Percentiles rank a stretch among this genome's conserved stretches.
phyloP scores from a whole-genome alignment of 2,797 vertebrate genomes.

The Manis javanica region DNA sequence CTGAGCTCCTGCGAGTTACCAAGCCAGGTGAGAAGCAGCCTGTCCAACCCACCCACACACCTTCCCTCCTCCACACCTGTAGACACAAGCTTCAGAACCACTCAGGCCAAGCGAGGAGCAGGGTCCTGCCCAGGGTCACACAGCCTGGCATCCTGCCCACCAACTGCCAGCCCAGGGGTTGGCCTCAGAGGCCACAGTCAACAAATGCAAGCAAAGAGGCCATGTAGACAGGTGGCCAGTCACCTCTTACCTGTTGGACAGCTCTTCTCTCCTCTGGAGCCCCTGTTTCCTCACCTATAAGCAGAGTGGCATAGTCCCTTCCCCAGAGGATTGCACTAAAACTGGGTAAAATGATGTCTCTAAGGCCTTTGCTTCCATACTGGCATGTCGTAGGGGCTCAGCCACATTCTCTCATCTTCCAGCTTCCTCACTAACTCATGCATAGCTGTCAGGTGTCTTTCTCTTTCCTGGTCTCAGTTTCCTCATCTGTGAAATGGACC shows the following conservation, averaged over 20 bases:
- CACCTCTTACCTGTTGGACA: neutral
- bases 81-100: neutral
- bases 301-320: neutral
- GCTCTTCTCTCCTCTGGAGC: neutral
- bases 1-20: conserved; percentile 89
- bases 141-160: neutral
- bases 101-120: rapidly evolving
- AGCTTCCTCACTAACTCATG: neutral
- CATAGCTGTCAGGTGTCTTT: neutral
- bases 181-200: neutral
- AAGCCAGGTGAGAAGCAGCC: conserved; percentile 89
- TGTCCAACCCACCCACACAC: neutral
- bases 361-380: neutral
- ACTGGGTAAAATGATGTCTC: neutral
- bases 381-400: neutral
- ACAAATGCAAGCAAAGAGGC: neutral
- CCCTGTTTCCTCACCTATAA: neutral
- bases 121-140: neutral
- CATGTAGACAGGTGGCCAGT: neutral
- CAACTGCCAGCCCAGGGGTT: neutral
- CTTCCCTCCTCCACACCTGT: neutral
- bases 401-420: neutral
- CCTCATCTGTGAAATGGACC: neutral
- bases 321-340: neutral
- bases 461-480: neutral